Evolutionary conservation across 2,888 invertebrate species (phyloP).

Genomic region (Aleiodes leptofemur): DNA sequence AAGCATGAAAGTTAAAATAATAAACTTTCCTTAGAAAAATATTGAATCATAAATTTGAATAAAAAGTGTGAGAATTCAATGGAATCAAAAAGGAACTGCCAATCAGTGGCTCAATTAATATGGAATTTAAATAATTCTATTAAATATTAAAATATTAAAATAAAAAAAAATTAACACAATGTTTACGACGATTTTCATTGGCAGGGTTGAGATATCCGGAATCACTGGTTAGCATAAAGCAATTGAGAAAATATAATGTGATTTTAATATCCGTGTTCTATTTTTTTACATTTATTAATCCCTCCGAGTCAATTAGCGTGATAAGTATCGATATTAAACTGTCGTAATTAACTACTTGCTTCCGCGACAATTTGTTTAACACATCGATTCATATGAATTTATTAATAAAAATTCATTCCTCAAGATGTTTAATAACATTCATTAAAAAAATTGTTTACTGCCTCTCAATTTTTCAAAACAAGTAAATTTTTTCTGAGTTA

Average conservation of each 20-base stretch:
- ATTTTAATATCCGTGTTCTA: conserved; percentile 37
- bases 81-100: conserved; percentile 40
- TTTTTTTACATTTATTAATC: conserved; percentile 10
- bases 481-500: too few relatives aligned
- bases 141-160: not conserved
- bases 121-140: conserved; percentile 12
- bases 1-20: too few relatives aligned
- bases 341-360: not conserved
- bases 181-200: conserved; percentile 32
- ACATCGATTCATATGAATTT: not conserved
- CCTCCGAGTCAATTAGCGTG: not conserved
- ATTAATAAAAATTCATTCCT: not conserved
- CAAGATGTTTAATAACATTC: not conserved
- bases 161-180: conserved; percentile 24
- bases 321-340: conserved; percentile 28
- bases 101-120: conserved; percentile 36
- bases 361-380: conserved; percentile 13
- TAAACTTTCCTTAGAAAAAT: too few relatives aligned
- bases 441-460: too few relatives aligned
- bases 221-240: conserved; percentile 18
- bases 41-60: conserved; percentile 6
- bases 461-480: too few relatives aligned
- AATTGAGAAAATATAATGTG: conserved; percentile 15
- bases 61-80: conserved; percentile 36
- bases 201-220: conserved; percentile 28